Conservation (phyloP, 2,797 vertebrate genomes). For the Sebastes nivosus region DNA sequence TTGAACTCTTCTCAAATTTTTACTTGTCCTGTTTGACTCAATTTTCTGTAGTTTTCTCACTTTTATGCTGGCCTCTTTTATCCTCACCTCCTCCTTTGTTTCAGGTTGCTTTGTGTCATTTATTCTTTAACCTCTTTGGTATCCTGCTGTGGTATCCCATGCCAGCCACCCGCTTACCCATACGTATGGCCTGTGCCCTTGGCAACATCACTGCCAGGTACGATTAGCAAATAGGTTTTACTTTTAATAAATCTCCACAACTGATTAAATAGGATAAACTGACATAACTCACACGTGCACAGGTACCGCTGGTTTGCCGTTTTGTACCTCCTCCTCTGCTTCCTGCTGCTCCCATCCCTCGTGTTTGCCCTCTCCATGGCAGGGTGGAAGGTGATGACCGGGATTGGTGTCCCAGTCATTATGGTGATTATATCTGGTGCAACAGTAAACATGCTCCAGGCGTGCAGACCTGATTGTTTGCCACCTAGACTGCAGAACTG, state of each 20-base stretch:
- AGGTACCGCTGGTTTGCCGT: constrained; percentile 60
- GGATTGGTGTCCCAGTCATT: constrained; percentile 23
- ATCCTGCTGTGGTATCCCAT: constrained; percentile 65
- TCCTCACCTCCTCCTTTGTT: background rate
- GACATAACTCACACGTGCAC: background rate
- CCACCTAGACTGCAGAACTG: constrained; percentile 43
- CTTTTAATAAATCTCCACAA: too few species aligned
- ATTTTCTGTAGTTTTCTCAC: background rate
- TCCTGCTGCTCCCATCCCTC: constrained; percentile 46
- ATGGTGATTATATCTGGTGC: constrained; percentile 4
- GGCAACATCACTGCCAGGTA: constrained; percentile 51
- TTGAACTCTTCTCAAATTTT: too few species aligned
- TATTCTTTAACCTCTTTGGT: constrained; percentile 62
- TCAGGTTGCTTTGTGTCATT: constrained; percentile 64
- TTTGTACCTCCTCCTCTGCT: constrained; percentile 54
- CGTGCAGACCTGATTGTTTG: constrained; percentile 29
- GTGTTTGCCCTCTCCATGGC: constrained; percentile 59
- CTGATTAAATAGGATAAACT: background rate
- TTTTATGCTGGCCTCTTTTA: background rate
- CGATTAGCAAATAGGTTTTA: too few species aligned
- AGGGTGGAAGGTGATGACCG: constrained; percentile 55
- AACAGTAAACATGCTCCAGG: constrained; percentile 31
- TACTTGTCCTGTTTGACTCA: background rate
- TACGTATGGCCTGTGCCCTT: constrained; percentile 54
- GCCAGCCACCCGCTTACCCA: constrained; percentile 55